A percentile compares a stretch with the other conserved stretches of the same genome.
Conservation (phyloP, 2,797 vertebrate genomes). For the Coregonus suidteri region DNA sequence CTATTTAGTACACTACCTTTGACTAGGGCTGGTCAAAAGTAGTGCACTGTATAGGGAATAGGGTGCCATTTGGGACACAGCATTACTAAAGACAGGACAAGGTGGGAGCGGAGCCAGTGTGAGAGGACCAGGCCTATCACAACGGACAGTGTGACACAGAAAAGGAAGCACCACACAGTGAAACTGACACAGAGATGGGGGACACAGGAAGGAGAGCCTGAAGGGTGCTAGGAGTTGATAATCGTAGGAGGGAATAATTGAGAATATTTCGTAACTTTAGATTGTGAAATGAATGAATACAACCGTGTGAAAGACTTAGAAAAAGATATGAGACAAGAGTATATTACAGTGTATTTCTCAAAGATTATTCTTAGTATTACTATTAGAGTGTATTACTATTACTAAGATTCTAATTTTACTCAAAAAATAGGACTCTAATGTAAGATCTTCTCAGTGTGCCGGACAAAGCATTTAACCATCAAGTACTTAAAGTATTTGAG, state of each 20-base stretch:
- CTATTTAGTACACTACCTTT: not conserved
- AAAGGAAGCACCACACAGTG: conserved; percentile 59
- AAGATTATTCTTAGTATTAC: too few relatives aligned
- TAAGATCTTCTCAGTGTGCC: too few relatives aligned
- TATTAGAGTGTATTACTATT: not conserved
- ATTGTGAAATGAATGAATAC: not conserved
- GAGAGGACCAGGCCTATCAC: conserved; percentile 69
- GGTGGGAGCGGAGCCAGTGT: conserved; percentile 47
- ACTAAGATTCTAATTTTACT: conserved; percentile 7
- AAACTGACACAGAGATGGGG: not conserved
- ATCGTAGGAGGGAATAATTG: not conserved
- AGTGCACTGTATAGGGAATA: not conserved
- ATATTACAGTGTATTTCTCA: not conserved
- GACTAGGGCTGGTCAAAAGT: not conserved
- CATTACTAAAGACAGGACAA: conserved; percentile 21
- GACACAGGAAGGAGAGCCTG: conserved; percentile 41
- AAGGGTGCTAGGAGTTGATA: not conserved
- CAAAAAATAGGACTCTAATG: too few relatives aligned
- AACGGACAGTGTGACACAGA: conserved; percentile 77
- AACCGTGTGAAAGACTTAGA: not conserved
- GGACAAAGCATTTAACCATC: too few relatives aligned
- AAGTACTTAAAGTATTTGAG: too few relatives aligned
- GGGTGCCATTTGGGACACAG: not conserved
- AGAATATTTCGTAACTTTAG: conserved; percentile 3
- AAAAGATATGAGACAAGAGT: not conserved